Percentiles rank a stretch among this genome's conserved stretches.
These are phyloP conservation scores for Drosophila melanica DNA, from an alignment of 1,140 invertebrate genomes.

Conservation along the genomic window DNA sequence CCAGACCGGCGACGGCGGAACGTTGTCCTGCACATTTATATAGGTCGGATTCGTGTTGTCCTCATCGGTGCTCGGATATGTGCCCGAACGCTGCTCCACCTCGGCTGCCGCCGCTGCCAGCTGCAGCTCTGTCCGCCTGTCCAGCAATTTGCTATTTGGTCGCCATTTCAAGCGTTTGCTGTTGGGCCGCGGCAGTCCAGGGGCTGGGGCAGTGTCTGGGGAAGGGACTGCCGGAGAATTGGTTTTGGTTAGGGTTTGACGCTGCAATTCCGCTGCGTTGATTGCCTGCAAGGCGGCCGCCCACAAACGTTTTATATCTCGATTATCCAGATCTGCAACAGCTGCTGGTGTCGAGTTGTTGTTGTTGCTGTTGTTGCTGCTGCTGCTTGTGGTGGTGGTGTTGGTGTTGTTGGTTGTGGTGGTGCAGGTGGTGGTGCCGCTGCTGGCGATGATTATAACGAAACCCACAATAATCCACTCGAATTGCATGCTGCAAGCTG, in stretches of 20 bases:
- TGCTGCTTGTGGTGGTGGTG: background rate
- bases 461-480: slow-evolving; percentile 30
- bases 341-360: background rate
- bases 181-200: slow-evolving; percentile 37
- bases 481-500: slow-evolving; percentile 31
- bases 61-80: slow-evolving; percentile 1
- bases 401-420: background rate
- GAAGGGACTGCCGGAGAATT: background rate
- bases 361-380: background rate
- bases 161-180: slow-evolving; percentile 59
- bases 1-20: slow-evolving; percentile 22
- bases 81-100: background rate
- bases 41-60: slow-evolving; percentile 41
- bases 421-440: slow-evolving; percentile 2
- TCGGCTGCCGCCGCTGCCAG: background rate
- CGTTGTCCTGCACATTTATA: slow-evolving; percentile 39
- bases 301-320: slow-evolving; percentile 24
- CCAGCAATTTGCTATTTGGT: slow-evolving; percentile 17
- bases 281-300: slow-evolving; percentile 38
- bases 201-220: background rate
- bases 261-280: slow-evolving; percentile 51
- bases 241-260: background rate
- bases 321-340: slow-evolving; percentile 6
- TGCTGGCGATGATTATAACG: background rate
- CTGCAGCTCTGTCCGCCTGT: background rate